phyloP scores from a whole-genome alignment of 2,797 vertebrate genomes.

The Stomatorhinus walkeri region DNA sequence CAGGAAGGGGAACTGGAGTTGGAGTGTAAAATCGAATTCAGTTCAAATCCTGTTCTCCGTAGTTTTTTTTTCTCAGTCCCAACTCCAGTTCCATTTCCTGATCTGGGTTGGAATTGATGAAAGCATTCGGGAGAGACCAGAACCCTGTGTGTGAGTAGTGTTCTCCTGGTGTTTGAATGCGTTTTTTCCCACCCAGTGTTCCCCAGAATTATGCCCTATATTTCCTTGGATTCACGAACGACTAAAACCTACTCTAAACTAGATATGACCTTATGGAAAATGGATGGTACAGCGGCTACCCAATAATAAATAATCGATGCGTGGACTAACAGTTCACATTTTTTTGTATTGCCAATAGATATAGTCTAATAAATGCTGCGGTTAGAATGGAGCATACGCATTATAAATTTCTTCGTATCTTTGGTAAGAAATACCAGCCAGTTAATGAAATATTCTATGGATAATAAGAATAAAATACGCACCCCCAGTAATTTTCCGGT shows the following conservation, averaged over 20 bases:
- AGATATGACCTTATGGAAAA: not conserved
- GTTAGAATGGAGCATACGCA: not conserved
- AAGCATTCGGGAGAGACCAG: not conserved
- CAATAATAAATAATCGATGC: not conserved
- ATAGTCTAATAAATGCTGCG: not conserved
- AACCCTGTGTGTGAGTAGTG: not conserved
- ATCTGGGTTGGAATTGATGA: not conserved
- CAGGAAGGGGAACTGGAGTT: not conserved
- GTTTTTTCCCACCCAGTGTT: not conserved
- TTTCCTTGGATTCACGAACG: not conserved
- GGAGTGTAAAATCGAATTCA: not conserved
- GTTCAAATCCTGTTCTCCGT: not conserved
- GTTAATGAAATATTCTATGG: not conserved
- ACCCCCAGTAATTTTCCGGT: not conserved
- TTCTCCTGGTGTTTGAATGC: not conserved
- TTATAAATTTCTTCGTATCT: not conserved
- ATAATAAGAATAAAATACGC: not conserved
- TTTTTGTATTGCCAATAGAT: not conserved
- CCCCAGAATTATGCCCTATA: not conserved
- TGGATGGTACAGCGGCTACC: not conserved
- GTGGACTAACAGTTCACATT: not conserved
- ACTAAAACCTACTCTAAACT: not conserved
- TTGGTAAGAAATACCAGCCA: not conserved
- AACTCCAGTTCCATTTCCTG: not conserved
- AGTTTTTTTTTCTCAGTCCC: not conserved